Percentiles rank a stretch among this genome's conserved stretches.
Conservation (phyloP, 2,797 vertebrate genomes). For the Podargus strigoides region DNA sequence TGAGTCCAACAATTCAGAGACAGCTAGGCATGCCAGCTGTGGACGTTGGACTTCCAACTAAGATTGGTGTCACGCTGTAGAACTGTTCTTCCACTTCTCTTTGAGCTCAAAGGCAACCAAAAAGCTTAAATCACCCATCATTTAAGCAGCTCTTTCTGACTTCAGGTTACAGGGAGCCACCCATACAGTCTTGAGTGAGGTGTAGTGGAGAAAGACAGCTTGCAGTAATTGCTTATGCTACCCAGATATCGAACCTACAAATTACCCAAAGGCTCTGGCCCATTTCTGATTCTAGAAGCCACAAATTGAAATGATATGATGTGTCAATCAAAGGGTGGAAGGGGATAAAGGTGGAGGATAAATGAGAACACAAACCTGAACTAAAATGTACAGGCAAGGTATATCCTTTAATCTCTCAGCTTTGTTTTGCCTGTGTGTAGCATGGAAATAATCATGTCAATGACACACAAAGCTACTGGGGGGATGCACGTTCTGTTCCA, state of each 20-base stretch:
- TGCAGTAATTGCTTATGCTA: background rate
- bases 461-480: background rate
- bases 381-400: background rate
- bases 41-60: background rate
- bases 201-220: background rate
- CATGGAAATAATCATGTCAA: background rate
- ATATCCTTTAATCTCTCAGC: background rate
- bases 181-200: background rate
- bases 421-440: background rate
- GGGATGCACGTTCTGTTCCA: background rate
- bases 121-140: background rate
- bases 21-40: background rate
- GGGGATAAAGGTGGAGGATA: background rate
- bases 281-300: background rate
- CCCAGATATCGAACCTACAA: background rate
- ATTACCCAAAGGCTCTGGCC: background rate
- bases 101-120: background rate
- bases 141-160: background rate
- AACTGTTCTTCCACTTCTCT: background rate
- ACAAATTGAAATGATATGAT: background rate
- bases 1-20: background rate
- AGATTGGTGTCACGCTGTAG: background rate
- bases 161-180: background rate
- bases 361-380: background rate
- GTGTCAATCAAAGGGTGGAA: background rate